Evolutionary conservation across 2,797 vertebrate species (phyloP).

Genomic region (Gambusia yucatana): DNA sequence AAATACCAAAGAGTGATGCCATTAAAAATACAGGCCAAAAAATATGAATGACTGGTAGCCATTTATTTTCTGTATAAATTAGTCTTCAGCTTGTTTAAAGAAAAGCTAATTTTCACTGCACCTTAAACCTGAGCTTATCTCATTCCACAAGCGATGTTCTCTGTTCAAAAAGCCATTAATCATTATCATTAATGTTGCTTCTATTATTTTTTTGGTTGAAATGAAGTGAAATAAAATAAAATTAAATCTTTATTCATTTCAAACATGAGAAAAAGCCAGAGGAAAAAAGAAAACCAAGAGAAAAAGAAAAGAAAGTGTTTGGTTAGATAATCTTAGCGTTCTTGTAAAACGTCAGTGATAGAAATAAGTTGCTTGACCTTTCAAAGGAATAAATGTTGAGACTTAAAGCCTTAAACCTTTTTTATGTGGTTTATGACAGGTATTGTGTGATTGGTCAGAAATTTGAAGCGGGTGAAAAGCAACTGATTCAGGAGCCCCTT

Average conservation of each 20-base stretch:
- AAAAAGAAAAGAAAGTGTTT: not conserved
- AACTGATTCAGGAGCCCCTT: not conserved
- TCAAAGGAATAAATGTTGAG: not conserved
- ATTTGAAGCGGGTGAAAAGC: not conserved
- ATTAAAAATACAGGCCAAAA: not conserved
- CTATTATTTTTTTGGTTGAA: not conserved
- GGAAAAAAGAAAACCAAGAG: too few species aligned
- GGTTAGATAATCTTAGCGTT: not conserved
- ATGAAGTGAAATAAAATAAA: too few species aligned
- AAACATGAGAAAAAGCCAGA: too few species aligned
- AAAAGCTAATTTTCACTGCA: not conserved
- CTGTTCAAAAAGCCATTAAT: not conserved
- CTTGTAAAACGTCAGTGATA: not conserved
- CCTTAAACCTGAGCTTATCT: not conserved
- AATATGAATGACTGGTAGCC: too few species aligned
- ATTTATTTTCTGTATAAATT: not conserved
- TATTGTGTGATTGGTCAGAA: not conserved
- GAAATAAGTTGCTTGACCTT: not conserved
- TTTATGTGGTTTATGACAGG: not conserved
- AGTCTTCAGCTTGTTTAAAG: not conserved
- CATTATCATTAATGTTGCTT: not conserved
- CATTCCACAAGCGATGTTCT: not conserved
- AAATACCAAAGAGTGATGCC: not conserved
- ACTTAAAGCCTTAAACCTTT: not conserved
- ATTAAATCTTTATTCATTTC: too few species aligned